Base-by-base conservation (phyloP, 2,888 invertebrate species). In the Microdon myrmicae region DNA sequence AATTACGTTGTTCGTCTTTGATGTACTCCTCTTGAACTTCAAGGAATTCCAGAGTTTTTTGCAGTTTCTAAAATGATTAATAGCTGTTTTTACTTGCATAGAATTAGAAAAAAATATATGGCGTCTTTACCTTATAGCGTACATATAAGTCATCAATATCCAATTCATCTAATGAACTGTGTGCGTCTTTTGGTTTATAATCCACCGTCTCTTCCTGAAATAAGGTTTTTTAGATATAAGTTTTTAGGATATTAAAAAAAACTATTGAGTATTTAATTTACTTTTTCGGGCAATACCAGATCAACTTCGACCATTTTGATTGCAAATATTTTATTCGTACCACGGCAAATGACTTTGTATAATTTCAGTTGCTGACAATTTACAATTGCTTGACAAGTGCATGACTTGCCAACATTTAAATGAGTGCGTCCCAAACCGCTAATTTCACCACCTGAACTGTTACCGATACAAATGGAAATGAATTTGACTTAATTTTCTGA, bases 1-100 rank as follows among this genome's bases (percentile, higher is more conserved):
- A 82, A 80, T 99, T 99, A 48, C 97, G 87, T 78, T 97, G 98
- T 81, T 99, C 99, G 85, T 98, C 96, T 81, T 99, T 99, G 47
- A 99, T 97, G 78, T 99, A 99, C 74, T 98, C 97, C 78, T 99
- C 99, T 83, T 99, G 98, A 0, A 99, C 98, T 79, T 96, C 94
- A 6, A 99, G 82, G 79, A 98, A 99, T 79, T 99, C 98, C 14
- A 99, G 81, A 82, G 96, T 95, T 68, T 94, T 89, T 81, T 96
- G 96, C 10, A 99, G 83, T 87, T 96, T 97, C 92, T 95, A 32
- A 67, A 61, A 35, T n/a, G 8, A 14, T 17, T 6, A 17, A 6
- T 48, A 10, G n/a, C n/a, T 26, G 19, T 16, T 39, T 8, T 12
- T 9, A 4, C n/a, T 8, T 10, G 5, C 13, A 34, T 25, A n/a